Evolutionary conservation across 2,113 vertebrate genomes (phyloP).

Genomic region (Danionella cerebrum): DNA sequence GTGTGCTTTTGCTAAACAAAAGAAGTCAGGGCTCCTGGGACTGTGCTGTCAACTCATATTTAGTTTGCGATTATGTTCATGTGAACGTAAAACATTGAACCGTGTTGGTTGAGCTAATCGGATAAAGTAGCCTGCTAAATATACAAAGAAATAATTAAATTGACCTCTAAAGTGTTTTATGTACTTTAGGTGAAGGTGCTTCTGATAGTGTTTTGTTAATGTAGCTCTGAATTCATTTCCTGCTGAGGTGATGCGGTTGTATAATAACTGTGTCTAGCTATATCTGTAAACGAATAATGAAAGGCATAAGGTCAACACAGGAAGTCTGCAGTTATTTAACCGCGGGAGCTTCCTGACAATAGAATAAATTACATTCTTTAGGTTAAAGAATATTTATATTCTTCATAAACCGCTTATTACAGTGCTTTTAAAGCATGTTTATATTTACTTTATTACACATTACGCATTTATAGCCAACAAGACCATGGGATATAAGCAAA

Average conservation of each 20-base stretch:
- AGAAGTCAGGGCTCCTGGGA: neutral
- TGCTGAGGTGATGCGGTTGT: neutral
- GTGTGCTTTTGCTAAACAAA: slow-evolving; percentile 30
- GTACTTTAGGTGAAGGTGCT: neutral
- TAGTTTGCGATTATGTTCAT: neutral
- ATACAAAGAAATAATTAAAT: neutral
- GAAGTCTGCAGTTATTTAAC: neutral
- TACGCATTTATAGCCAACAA: too few species aligned
- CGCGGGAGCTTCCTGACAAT: neutral
- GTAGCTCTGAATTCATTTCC: neutral
- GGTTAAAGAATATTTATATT: too few species aligned
- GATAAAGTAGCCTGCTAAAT: neutral
- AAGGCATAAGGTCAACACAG: neutral
- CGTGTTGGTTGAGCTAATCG: neutral
- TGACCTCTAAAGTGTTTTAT: neutral
- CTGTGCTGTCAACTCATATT: neutral
- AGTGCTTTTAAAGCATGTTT: too few species aligned
- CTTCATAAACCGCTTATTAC: too few species aligned
- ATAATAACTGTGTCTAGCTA: neutral
- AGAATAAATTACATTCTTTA: too few species aligned
- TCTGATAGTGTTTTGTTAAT: neutral
- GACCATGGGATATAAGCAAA: too few species aligned
- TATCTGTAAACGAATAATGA: neutral
- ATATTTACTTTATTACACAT: too few species aligned
- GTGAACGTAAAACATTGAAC: neutral